Evolutionary conservation across 2,113 vertebrate species (phyloP).

Genomic region (Puntigrus tetrazona): DNA sequence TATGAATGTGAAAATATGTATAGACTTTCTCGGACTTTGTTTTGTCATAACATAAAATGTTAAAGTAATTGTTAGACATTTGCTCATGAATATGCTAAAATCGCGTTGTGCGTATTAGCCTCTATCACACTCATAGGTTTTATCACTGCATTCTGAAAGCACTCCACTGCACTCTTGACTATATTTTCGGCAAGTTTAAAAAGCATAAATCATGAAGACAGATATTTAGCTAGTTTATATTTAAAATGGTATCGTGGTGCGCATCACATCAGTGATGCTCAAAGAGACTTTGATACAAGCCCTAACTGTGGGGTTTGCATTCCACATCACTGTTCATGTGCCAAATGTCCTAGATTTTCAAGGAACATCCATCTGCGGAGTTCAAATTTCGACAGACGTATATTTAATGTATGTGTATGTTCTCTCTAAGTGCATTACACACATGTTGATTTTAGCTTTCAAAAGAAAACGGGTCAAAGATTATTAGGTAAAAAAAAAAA

Average conservation of each 20-base stretch:
- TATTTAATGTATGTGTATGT: background rate
- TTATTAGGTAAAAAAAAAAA: background rate
- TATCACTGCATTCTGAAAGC: background rate
- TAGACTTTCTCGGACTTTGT: background rate
- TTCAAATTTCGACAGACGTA: background rate
- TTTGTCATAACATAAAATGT: constrained; percentile 1
- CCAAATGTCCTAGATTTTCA: constrained; percentile 26
- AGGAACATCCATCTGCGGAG: background rate
- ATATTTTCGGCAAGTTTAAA: constrained; percentile 5
- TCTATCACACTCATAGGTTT: background rate
- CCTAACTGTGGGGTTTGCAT: background rate
- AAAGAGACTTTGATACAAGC: constrained; percentile 29
- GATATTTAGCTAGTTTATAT: constrained; percentile 32
- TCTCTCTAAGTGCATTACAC: background rate
- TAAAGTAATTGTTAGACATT: constrained; percentile 29
- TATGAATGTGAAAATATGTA: constrained; percentile 30
- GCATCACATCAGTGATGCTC: background rate
- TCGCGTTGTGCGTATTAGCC: background rate
- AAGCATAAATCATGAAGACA: constrained; percentile 26
- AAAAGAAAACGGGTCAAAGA: background rate
- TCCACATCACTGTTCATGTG: constrained; percentile 14
- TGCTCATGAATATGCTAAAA: constrained; percentile 10
- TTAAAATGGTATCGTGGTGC: constrained; percentile 11
- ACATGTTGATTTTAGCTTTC: background rate
- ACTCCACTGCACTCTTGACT: background rate